Evolutionary conservation across 2,888 invertebrate species (phyloP), one percentile per base, ranked within the genome.

Genomic region (Eulithis prunata): DNA sequence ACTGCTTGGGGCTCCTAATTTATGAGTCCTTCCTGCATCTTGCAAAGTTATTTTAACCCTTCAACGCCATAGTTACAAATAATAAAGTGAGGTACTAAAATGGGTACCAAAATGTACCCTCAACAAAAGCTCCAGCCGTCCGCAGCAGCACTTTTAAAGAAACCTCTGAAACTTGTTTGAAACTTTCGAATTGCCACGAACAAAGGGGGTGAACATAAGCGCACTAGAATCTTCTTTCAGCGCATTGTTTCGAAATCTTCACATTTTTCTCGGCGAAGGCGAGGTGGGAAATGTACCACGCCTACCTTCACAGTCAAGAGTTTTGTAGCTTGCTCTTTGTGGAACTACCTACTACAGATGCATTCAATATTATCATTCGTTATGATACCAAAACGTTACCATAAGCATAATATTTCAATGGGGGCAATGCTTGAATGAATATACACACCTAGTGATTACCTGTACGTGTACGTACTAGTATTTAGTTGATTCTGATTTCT

Each of bases 111-210:
- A 32, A 54, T 41, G 14, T 53, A n/a, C 13, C 8, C 47, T 57
- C 32, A 47, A 66, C 57, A 57, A 57, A 61, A 54, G 43, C 57
- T n/a, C 13, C n/a, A 43, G 28, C 53, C 41, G 52, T 54, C 61
- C 61, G 43, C 61, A 57, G 53, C 59, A 57, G 59, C 47, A 62
- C 54, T 62, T 66, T 64, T 46, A 57, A 65, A 61, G 59, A 57
- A 68, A 66, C 62, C 54, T 57, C 61, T 63, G 55, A 63, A 68
- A 69, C 64, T 69, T 67, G 70, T 69, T 66, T 58, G 62, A 67
- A 59, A 66, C 45, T 65, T 61, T 56, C 47, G 51, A 66, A 65
- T 61, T 53, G 57, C 52, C 46, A 28, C 57, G 62, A 57, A 66
- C 65, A 59, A 66, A 66, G 38, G 66, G 49, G 60, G 49, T 51